Conservation (phyloP, 2,797 vertebrate species). For the Allobates femoralis region DNA sequence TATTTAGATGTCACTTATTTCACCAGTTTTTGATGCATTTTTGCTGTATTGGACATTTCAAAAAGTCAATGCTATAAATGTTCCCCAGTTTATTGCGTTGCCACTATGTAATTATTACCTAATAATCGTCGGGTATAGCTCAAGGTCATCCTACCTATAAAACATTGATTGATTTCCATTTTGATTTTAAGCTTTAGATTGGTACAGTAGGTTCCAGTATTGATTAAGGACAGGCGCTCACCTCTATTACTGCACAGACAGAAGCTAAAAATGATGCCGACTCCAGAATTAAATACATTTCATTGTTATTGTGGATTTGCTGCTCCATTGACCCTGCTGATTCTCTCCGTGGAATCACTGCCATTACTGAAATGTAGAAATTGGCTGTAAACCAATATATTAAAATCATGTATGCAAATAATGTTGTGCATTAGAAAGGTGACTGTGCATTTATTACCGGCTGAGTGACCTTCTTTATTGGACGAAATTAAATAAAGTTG, state of each 20-base stretch:
- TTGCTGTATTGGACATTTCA: neutral
- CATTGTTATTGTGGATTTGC: conserved; percentile 37
- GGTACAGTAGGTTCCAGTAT: neutral
- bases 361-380: conserved; percentile 44
- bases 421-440: conserved; percentile 13
- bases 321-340: conserved; percentile 26
- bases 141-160: neutral
- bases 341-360: conserved; percentile 25
- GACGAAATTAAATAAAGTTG: conserved; percentile 35
- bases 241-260: neutral
- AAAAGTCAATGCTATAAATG: neutral
- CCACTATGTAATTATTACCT: neutral
- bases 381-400: conserved; percentile 17
- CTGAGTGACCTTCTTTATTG: conserved; percentile 43
- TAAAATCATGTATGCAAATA: conserved; percentile 43
- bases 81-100: neutral
- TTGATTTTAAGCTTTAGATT: neutral
- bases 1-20: neutral
- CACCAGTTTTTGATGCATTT: neutral
- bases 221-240: neutral
- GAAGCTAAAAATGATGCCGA: neutral
- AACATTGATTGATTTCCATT: conserved; percentile 8
- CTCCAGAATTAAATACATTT: conserved; percentile 33
- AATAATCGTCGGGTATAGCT: neutral
- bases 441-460: conserved; percentile 39